These are phyloP conservation scores for Thripadectes ignobilis DNA, from an alignment of 2,797 vertebrate species.

Conservation along the genomic window DNA sequence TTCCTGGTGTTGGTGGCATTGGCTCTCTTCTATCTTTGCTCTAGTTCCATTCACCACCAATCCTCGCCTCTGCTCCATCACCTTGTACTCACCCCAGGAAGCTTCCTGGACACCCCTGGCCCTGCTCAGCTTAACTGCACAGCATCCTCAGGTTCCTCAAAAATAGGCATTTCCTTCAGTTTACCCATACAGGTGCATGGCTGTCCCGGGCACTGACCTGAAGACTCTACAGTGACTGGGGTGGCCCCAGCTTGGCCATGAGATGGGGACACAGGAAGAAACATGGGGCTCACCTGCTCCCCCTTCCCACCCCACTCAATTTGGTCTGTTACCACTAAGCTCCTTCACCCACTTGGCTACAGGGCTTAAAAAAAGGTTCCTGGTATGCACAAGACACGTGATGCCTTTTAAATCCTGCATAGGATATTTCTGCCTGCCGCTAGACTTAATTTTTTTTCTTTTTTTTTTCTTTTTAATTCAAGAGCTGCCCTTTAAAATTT, in stretches of 20 bases:
- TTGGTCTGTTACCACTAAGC: neutral
- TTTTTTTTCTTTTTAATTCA: neutral
- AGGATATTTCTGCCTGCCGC: constrained; percentile 13
- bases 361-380: neutral
- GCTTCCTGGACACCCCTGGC: neutral
- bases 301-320: neutral
- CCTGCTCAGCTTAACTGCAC: neutral
- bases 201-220: neutral
- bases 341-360: constrained; percentile 1
- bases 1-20: neutral
- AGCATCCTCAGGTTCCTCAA: neutral
- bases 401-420: constrained; percentile 11
- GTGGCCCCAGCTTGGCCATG: neutral
- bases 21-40: neutral
- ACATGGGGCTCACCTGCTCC: neutral
- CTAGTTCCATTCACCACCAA: rapidly evolving
- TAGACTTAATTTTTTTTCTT: neutral
- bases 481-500: constrained; percentile 22
- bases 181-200: neutral
- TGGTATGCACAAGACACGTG: neutral
- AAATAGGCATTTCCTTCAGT: neutral
- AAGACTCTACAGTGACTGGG: rapidly evolving
- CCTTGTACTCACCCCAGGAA: neutral
- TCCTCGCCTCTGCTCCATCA: neutral
- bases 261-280: neutral